Evolutionary conservation across 2,888 invertebrate genomes (phyloP).

Genomic region (Cremastinae sp.): DNA sequence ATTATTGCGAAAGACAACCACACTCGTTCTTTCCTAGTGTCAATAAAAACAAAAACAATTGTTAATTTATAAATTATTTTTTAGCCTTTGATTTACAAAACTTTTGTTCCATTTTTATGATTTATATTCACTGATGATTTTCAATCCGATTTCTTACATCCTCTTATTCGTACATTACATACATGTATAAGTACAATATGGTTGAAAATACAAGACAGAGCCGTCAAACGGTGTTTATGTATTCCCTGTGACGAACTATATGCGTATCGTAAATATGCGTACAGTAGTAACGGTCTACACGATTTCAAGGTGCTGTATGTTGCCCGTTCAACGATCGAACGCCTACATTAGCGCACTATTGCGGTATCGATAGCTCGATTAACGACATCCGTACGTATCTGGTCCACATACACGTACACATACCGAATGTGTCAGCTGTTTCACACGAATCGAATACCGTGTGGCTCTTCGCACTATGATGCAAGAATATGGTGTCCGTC

Average conservation of each 20-base stretch:
- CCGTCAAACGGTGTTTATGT: constrained; percentile 16
- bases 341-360: constrained; percentile 75
- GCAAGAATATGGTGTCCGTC: too few relatives aligned
- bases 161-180: too few relatives aligned
- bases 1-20: too few relatives aligned
- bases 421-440: constrained; percentile 73
- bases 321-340: constrained; percentile 67
- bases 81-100: too few relatives aligned
- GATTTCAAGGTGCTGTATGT: constrained; percentile 26
- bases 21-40: too few relatives aligned
- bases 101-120: too few relatives aligned
- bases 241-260: constrained; percentile 12
- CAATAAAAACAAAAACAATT: too few relatives aligned
- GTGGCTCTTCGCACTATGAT: constrained; percentile 16
- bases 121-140: too few relatives aligned
- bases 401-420: constrained; percentile 49
- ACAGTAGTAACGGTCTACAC: constrained; percentile 18
- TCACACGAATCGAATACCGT: constrained; percentile 61
- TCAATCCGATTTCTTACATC: too few relatives aligned
- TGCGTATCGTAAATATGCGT: constrained; percentile 15
- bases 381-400: constrained; percentile 51
- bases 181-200: too few relatives aligned
- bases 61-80: too few relatives aligned
- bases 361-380: constrained; percentile 72
- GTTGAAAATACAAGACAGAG: constrained; percentile 11